These are phyloP conservation scores for Lydus trimaculatus DNA, from an alignment of 2,888 invertebrate genomes.

Conservation along the genomic window DNA sequence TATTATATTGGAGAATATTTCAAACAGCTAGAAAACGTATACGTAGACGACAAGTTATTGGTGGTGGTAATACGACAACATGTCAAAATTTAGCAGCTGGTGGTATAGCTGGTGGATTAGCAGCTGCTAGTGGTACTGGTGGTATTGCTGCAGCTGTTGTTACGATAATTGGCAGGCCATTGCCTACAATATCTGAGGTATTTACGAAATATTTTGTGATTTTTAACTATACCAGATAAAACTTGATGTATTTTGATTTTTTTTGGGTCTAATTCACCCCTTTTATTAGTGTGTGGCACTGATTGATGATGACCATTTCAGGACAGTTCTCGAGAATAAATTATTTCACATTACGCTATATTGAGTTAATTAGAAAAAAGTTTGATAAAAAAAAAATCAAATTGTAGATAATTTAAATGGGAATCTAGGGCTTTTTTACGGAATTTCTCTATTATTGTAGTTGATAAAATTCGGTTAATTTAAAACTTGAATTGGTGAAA, in stretches of 20 bases:
- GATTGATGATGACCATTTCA: neutral
- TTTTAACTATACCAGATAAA: neutral
- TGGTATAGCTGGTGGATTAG: constrained; percentile 63
- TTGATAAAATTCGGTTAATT: neutral
- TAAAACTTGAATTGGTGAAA: neutral
- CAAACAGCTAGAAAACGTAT: constrained; percentile 89
- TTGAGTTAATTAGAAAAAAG: no score
- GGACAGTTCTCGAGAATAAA: neutral
- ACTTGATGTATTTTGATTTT: neutral
- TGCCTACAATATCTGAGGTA: constrained; percentile 74
- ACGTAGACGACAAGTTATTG: constrained; percentile 70
- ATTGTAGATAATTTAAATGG: neutral
- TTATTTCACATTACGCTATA: neutral
- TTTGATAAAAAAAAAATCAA: no score
- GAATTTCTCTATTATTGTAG: neutral
- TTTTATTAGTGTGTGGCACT: neutral
- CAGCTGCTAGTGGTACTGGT: constrained; percentile 75
- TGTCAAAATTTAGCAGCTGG: constrained; percentile 61
- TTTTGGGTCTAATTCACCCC: neutral
- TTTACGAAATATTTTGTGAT: neutral
- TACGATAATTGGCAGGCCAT: constrained; percentile 64
- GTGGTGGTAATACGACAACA: constrained; percentile 56
- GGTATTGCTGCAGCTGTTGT: constrained; percentile 79
- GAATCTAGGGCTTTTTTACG: neutral
- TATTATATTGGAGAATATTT: constrained; percentile 90